Base-by-base conservation (phyloP, 1,140 invertebrate genomes). In the Thrips palmi region DNA sequence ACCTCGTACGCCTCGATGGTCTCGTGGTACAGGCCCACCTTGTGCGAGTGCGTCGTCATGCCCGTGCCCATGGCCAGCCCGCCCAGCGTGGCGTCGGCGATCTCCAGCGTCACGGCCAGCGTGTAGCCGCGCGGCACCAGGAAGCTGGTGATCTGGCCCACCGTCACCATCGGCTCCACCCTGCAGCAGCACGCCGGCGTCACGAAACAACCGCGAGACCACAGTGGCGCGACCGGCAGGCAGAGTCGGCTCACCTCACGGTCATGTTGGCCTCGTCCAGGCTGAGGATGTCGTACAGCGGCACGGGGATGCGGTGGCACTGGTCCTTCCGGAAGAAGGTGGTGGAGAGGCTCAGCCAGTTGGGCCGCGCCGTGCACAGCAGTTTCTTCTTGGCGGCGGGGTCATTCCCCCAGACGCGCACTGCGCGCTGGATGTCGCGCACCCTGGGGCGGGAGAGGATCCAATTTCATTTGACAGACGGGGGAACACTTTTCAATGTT, bases 341-440 rank as follows among this genome's bases (percentile, higher is more conserved):
- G 2, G 68, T 70, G 3, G 71, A 74, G 11, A 76, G 54, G 29
- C 68, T 71, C 14, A 70, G 55, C 73, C 73, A 76, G 52, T 74
- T 76, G 10, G 72, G 70, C 27, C 72, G 52, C 1, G 71, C 63
- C 1, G 70, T 75, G 51, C 71, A 74, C 18, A 76, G 57, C 3
- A 69, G 51, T 36, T 69, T 71, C 2, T 60, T 51, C 15, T 67
- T 47, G 20, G 53, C 43, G 17, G 50, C 34, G 0, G 65, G 59
- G n/a, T 62, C 49, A 29, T 66, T 63, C 43, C 65, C 68, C 68
- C 71, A 74, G 53, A 62, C 42, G 47, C 57, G 54, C 3, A 72
- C 61, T 57, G 67, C 55, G 20, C 51, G 52, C 48, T 74, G 71
- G 47, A 76, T 73, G 12, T 61, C 44, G 23, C 46, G 48, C 4